Conservation (phyloP, 1,140 invertebrate species). For the Chironomus tepperi region DNA sequence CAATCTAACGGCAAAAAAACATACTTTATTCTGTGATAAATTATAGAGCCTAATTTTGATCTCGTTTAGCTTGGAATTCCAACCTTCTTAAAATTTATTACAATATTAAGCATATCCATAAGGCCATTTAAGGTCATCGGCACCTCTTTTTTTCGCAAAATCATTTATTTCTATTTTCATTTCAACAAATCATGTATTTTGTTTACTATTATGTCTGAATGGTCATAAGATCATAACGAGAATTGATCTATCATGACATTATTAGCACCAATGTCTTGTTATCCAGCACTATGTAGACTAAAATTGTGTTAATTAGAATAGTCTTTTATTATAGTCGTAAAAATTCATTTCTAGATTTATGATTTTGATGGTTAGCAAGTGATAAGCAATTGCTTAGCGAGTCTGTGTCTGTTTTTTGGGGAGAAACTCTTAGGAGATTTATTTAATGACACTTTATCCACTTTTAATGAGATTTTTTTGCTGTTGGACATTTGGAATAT, state of each 20-base stretch:
- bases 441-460: slow-evolving; percentile 1
- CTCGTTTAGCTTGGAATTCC: neutral
- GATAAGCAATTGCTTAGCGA: neutral
- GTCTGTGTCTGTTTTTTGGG: neutral
- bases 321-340: neutral
- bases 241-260: too few relatives aligned
- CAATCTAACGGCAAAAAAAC: neutral
- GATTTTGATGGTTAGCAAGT: neutral
- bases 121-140: neutral
- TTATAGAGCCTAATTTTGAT: neutral
- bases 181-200: neutral
- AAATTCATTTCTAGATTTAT: neutral
- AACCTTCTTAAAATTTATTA: neutral
- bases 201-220: neutral
- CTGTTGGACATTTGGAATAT: neutral
- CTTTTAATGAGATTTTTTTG: neutral
- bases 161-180: neutral
- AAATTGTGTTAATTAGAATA: neutral
- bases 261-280: neutral
- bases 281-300: neutral
- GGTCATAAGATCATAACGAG: too few relatives aligned
- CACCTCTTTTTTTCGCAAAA: neutral
- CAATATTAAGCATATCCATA: neutral
- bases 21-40: neutral
- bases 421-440: neutral